A percentile compares a stretch with the other conserved stretches of the same genome.
Evolutionary conservation across 1,140 invertebrate species (phyloP).

Genomic region (Saccostrea glomerata): DNA sequence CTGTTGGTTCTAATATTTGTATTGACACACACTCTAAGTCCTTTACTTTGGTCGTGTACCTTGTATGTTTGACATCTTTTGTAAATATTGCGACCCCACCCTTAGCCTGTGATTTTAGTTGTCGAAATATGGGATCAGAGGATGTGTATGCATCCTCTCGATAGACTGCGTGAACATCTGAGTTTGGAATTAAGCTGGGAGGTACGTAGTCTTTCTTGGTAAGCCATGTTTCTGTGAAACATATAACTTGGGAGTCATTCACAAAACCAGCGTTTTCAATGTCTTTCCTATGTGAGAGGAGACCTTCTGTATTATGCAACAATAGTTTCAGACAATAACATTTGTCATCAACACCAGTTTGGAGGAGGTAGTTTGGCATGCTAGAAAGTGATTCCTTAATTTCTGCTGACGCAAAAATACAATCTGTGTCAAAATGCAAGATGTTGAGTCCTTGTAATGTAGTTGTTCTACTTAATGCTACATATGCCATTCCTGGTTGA

Average conservation of each 20-base stretch:
- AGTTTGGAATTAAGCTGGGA: neutral
- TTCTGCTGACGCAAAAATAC: neutral
- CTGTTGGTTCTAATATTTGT: neutral
- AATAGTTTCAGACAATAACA: neutral
- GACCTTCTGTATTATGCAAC: neutral
- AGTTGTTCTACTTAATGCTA: slow-evolving; percentile 52
- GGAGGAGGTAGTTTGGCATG: neutral
- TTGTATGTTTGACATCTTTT: neutral
- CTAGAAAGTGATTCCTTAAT: neutral
- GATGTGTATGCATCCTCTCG: neutral
- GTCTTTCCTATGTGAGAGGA: slow-evolving; percentile 22
- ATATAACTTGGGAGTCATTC: slow-evolving; percentile 8
- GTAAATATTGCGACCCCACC: neutral
- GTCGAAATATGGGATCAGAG: neutral
- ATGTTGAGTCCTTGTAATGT: slow-evolving; percentile 34
- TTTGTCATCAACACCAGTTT: neutral
- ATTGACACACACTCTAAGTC: neutral
- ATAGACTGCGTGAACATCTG: neutral
- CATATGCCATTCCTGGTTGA: slow-evolving; percentile 47
- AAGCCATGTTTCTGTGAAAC: slow-evolving; percentile 41
- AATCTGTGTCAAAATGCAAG: neutral
- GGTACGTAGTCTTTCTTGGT: neutral
- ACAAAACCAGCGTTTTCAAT: neutral
- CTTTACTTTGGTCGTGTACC: neutral
- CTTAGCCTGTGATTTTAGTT: neutral